Conservation (phyloP, 2,888 invertebrate genomes). For the Athalia cordata region DNA sequence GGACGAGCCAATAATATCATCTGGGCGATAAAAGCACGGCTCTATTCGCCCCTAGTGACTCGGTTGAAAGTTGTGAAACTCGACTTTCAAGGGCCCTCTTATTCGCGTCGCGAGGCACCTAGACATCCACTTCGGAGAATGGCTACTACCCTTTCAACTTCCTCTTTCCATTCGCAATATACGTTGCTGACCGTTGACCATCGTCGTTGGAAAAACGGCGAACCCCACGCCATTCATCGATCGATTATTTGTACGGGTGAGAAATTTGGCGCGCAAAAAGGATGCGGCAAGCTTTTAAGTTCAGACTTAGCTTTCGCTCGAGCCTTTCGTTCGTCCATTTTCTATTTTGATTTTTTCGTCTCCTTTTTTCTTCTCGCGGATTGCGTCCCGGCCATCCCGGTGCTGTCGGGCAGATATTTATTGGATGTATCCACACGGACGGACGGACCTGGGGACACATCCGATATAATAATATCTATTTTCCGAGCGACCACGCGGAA, state of each 20-base stretch:
- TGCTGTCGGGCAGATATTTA: slow-evolving; percentile 60
- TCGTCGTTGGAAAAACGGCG: slow-evolving; percentile 45
- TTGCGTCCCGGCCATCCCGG: slow-evolving; percentile 25
- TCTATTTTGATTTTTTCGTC: neutral
- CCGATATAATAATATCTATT: slow-evolving; percentile 65
- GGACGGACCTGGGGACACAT: slow-evolving; percentile 52
- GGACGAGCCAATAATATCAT: slow-evolving; percentile 39
- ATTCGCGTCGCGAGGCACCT: slow-evolving; percentile 1
- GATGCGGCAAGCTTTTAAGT: neutral
- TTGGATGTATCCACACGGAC: slow-evolving; percentile 57
- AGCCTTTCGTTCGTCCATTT: neutral
- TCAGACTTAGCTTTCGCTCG: neutral
- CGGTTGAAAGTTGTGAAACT: slow-evolving; percentile 42
- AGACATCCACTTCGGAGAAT: slow-evolving; percentile 20
- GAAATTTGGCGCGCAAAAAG: slow-evolving; percentile 28
- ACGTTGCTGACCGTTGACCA: slow-evolving; percentile 21
- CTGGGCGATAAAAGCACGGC: slow-evolving; percentile 38
- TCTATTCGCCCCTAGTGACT: slow-evolving; percentile 42
- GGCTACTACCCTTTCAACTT: neutral
- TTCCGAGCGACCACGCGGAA: slow-evolving; percentile 62
- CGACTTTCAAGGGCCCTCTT: slow-evolving; percentile 39
- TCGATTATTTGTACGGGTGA: slow-evolving; percentile 37
- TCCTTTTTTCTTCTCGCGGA: slow-evolving; percentile 12
- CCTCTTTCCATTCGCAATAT: no score
- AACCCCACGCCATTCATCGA: slow-evolving; percentile 17